Base-by-base conservation (phyloP, 2,888 invertebrate genomes). In the Cabera pusaria region DNA sequence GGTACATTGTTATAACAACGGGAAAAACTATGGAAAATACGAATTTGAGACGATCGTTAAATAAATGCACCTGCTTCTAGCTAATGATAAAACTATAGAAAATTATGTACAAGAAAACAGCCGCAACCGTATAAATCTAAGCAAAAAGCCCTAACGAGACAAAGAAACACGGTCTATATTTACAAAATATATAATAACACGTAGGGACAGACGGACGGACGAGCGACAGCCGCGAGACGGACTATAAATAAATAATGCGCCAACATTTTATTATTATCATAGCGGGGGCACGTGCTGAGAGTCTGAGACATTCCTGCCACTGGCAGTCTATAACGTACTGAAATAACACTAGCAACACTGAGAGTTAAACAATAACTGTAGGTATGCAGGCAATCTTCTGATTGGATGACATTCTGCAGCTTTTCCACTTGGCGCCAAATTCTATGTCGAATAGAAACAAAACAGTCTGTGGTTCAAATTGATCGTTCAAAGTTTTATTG, bases 231-330 rank as follows among this genome's bases (percentile, higher is more conserved):
- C 85, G 86, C 84, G 76, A 81, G 80, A 78, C 78, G 70, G 66
- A 73, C 86, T 87, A 88, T 88, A 87, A 87, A 88, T 87, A 87
- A 86, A 84, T 86, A 85, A 87, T 86, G 85, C 86, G 85, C 84
- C 82, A 86, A 83, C 84, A 86, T 87, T 84, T 86, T 86, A 86
- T 87, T 87, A 86, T 88, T 85, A 86, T 88, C 84, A 84, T 82
- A 75, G 78, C 69, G 69, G 65, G 76, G 74, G 83, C 87, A 85
- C 86, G 86, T 86, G 87, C 78, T 79, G 69, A 61, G 75, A 80
- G 85, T 87, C 78, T 79, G 69, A 61, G 75, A 80, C 85, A 86
- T 85, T 83, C 86, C 81, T 41, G 47, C 39, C 29, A 38, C 50
- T 50, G 50, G 48, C 52, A 50, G 43, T 43, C 47, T 50, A 48